Conservation (phyloP, 2,888 invertebrate genomes). For the Drosophila silvestris region DNA sequence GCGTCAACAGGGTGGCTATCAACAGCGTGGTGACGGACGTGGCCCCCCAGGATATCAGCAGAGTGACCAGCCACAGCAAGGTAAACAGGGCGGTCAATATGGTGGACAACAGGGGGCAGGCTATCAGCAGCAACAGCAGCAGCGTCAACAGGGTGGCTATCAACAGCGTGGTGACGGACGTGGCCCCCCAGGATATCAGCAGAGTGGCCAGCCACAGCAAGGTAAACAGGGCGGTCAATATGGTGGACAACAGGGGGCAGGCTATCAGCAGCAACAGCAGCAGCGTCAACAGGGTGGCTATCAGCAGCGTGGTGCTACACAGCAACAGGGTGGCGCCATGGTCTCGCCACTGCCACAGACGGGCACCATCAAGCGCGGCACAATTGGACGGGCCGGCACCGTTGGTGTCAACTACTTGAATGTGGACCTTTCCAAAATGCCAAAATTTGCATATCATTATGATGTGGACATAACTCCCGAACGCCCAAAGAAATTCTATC, state of each 20-base stretch:
- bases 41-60: conserved; percentile 5
- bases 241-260: not conserved
- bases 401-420: conserved; percentile 89
- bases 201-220: conserved; percentile 4
- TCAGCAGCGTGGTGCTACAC: conserved; percentile 5
- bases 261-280: not conserved
- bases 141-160: not conserved
- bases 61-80: conserved; percentile 1
- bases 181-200: conserved; percentile 4
- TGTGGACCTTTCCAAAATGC: conserved; percentile 86
- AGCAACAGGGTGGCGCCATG: conserved; percentile 17
- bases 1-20: conserved; percentile 2
- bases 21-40: not conserved
- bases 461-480: conserved; percentile 91
- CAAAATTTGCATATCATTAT: conserved; percentile 89
- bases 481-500: conserved; percentile 88
- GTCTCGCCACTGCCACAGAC: conserved; percentile 18
- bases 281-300: conserved; percentile 2
- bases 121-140: not conserved
- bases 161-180: not conserved
- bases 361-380: conserved; percentile 74
- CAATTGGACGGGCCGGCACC: conserved; percentile 84
- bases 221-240: not conserved
- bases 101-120: not conserved
- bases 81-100: not conserved